phyloP scores from a whole-genome alignment of 2,797 vertebrate genomes.

The Pseudocheirus occidentalis region DNA sequence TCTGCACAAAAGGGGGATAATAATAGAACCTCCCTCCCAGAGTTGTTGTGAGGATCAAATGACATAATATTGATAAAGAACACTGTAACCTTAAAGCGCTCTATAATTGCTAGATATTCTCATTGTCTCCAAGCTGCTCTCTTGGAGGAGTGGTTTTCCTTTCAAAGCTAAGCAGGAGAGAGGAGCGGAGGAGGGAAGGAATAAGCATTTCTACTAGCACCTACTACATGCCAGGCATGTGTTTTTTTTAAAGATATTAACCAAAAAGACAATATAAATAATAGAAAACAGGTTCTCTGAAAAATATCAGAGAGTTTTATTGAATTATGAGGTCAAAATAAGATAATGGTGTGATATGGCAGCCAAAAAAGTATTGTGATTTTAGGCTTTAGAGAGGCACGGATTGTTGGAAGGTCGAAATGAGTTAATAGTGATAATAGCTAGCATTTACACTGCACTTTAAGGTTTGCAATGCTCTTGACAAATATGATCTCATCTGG shows the following conservation, averaged over 20 bases:
- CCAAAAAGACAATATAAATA: background rate
- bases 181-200: background rate
- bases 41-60: slow-evolving; percentile 38
- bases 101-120: background rate
- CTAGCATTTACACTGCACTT: too few relatives aligned
- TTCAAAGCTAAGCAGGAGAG: background rate
- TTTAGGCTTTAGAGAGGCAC: background rate
- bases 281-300: background rate
- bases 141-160: background rate
- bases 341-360: background rate
- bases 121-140: background rate
- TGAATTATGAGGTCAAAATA: background rate
- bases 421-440: background rate
- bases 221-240: background rate
- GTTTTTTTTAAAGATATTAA: background rate
- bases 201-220: too few relatives aligned
- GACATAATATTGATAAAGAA: slow-evolving; percentile 23
- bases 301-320: background rate
- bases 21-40: background rate
- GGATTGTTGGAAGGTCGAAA: background rate
- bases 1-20: slow-evolving; percentile 5
- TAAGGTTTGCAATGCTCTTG: background rate
- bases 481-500: background rate
- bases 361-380: background rate
- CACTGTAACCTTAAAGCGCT: background rate